Evolutionary conservation across 2,888 invertebrate genomes (phyloP), one percentile per base, ranked within the genome.

Genomic region (Drosophila basisetae): DNA sequence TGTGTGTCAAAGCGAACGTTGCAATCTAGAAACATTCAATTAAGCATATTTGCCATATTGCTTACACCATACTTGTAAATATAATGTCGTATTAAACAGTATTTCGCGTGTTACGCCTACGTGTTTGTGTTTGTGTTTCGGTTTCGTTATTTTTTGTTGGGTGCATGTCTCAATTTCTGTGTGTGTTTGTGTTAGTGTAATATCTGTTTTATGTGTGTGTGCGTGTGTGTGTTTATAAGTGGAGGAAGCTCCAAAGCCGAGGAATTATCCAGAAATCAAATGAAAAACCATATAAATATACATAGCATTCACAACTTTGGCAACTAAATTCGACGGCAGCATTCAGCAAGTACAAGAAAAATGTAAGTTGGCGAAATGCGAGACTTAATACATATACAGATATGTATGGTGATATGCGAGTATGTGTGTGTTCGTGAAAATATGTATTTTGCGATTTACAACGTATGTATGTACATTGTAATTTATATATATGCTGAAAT

Each of bases 161-260:
- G 69, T 82, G 69, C 66, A 75, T 66, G 60, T 69, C 68, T 66
- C 35, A 47, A 66, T 69, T 61, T 63, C 28, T 28, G 37, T 72
- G 68, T 72, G 68, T 47, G 47, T 22, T 22, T 47, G 47, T 47
- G 55, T 77, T 68, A 39, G 80, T 78, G 65, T 66, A 30, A 58
- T 73, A 68, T 73, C 52, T 78, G 66, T 68, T 60, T 71, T 73
- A 60, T 82, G 59, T 53, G 59, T 73, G 65, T 43, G 56, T 59
- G 77, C 49, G 54, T 75, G 62, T 82, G 63, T 76, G 64, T 82
- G 70, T 67, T 53, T 77, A 58, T 74, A 25, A 66, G 67, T 82
- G 79, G 69, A 74, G 82, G 80, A 68, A 82, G 80, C 81, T 78
- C 82, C 78, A 78, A 68, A 77, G 82, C 78, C 78, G 78, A 68